Evolutionary conservation across 2,888 invertebrate genomes (phyloP).

Genomic region (Nowickia ferox): DNA sequence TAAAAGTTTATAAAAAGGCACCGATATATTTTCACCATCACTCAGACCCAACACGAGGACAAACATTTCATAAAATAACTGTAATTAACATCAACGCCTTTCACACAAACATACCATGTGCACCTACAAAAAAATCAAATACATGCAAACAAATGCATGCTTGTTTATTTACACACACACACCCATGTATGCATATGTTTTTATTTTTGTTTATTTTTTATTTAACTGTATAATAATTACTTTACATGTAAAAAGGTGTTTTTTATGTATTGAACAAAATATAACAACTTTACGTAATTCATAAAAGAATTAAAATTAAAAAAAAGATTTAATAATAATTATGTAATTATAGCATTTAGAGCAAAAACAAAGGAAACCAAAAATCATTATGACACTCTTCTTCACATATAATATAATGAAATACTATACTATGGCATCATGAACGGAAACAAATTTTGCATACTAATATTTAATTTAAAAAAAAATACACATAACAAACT

Average conservation of each 20-base stretch:
- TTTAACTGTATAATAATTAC: slow-evolving; percentile 68
- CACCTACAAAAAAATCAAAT: slow-evolving; percentile 8
- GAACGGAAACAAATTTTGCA: slow-evolving; percentile 59
- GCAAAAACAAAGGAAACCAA: slow-evolving; percentile 50
- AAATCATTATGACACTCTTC: slow-evolving; percentile 62
- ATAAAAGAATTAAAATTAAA: slow-evolving; percentile 35
- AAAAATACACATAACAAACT: slow-evolving; percentile 12
- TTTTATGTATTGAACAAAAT: slow-evolving; percentile 66
- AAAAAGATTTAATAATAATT: slow-evolving; percentile 24
- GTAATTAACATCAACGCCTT: neutral
- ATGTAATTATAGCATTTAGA: slow-evolving; percentile 64
- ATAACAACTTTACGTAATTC: slow-evolving; percentile 54
- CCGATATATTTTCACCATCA: neutral
- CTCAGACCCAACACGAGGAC: neutral
- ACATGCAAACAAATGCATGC: neutral
- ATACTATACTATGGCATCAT: slow-evolving; percentile 64
- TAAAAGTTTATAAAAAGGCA: too few relatives aligned
- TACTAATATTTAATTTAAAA: slow-evolving; percentile 51
- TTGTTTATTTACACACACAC: too few relatives aligned
- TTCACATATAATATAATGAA: slow-evolving; percentile 53
- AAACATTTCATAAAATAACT: slow-evolving; percentile 13
- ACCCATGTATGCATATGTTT: neutral
- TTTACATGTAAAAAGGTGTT: slow-evolving; percentile 68
- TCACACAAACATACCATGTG: too few relatives aligned
- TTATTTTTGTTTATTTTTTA: slow-evolving; percentile 37